phyloP scores from a whole-genome alignment of 2,888 invertebrate species.

The Koerneria pararmatus region DNA sequence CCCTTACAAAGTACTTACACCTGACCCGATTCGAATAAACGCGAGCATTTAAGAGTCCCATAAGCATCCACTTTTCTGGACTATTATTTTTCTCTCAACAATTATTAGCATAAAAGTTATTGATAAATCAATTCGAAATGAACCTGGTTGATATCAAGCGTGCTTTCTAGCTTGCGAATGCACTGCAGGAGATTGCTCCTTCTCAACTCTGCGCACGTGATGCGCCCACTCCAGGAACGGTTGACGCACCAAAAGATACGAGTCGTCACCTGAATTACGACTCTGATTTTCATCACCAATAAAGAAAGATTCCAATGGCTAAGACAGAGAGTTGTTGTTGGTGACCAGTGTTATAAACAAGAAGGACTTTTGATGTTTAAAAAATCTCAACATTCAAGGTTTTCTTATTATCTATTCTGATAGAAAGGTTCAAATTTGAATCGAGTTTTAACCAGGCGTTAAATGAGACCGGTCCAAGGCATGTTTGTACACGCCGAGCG shows the following conservation, averaged over 20 bases:
- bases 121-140: too few species aligned
- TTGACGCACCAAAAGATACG: conserved; percentile 95
- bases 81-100: neutral
- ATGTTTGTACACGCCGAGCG: too few species aligned
- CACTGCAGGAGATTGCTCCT: conserved; percentile 72
- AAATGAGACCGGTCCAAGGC: too few species aligned
- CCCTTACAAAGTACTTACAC: neutral
- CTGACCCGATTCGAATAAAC: neutral
- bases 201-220: conserved; percentile 81
- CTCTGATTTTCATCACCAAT: neutral
- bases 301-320: neutral
- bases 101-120: neutral
- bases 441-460: too few species aligned
- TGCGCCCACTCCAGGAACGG: conserved; percentile 90
- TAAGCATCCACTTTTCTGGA: neutral
- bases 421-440: too few species aligned
- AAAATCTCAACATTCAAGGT: too few species aligned
- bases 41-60: neutral
- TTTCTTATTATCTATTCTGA: too few species aligned
- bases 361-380: too few species aligned
- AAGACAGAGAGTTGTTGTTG: neutral
- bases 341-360: too few species aligned
- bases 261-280: conserved; percentile 80
- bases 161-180: conserved; percentile 41
- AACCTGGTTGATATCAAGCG: conserved; percentile 49